Conservation (phyloP, 2,888 invertebrate genomes). For the Vandiemenella viatica region DNA sequence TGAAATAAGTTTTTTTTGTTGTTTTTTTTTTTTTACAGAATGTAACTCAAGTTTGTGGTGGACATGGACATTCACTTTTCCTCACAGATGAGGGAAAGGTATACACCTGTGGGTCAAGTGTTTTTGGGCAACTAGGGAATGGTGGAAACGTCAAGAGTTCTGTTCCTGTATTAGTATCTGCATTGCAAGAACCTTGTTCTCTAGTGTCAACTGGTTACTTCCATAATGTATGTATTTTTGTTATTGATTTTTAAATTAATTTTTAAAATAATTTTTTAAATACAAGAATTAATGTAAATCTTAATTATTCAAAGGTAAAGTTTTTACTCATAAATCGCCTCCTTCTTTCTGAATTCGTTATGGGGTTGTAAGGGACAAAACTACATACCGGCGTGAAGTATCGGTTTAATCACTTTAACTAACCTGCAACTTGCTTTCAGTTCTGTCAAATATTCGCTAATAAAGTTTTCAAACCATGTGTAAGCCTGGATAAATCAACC, state of each 20-base stretch:
- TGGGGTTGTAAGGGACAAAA: too few species aligned
- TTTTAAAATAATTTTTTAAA: background rate
- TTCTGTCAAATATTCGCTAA: too few species aligned
- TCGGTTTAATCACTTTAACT: too few species aligned
- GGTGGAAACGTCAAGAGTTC: constrained; percentile 38
- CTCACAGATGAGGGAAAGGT: constrained; percentile 54
- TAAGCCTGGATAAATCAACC: too few species aligned
- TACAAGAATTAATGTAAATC: background rate
- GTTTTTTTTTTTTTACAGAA: constrained; percentile 21
- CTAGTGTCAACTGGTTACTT: constrained; percentile 52
- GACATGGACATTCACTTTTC: constrained; percentile 55
- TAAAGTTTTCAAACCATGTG: too few species aligned
- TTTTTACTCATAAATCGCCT: background rate
- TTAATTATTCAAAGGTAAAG: background rate
- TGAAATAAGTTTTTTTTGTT: too few species aligned
- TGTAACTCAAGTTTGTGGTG: constrained; percentile 40
- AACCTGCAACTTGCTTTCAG: too few species aligned
- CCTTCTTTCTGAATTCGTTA: too few species aligned
- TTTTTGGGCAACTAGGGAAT: constrained; percentile 63
- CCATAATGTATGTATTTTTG: constrained; percentile 46
- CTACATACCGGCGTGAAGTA: too few species aligned
- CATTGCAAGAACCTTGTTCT: constrained; percentile 36
- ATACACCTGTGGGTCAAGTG: constrained; percentile 52
- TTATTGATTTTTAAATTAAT: background rate
- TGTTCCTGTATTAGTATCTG: constrained; percentile 38